phyloP scores from a whole-genome alignment of 1,140 invertebrate genomes.

The Oedothorax gibbosus region DNA sequence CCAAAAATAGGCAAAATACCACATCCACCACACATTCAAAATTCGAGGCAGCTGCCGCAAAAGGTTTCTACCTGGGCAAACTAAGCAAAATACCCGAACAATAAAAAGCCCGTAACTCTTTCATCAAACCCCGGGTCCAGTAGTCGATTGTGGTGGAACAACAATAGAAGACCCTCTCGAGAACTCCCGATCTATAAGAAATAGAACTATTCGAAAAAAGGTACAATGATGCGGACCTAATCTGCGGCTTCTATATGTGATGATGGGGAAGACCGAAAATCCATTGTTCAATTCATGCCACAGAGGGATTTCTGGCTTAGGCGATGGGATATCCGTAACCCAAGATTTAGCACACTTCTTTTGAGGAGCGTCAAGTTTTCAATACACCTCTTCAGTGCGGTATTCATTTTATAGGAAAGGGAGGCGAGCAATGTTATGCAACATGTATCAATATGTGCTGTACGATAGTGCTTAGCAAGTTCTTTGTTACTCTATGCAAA shows the following conservation, averaged over 20 bases:
- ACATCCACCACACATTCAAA: too few relatives aligned
- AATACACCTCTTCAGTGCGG: too few relatives aligned
- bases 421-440: too few relatives aligned
- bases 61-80: too few relatives aligned
- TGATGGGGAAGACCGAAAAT: not conserved
- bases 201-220: constrained; percentile 33
- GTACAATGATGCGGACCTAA: constrained; percentile 48
- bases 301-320: not conserved
- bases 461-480: too few relatives aligned
- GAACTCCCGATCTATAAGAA: not conserved
- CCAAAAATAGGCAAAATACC: too few relatives aligned
- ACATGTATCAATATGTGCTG: too few relatives aligned
- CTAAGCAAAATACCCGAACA: too few relatives aligned
- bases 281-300: not conserved
- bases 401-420: too few relatives aligned
- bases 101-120: constrained; percentile 6
- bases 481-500: too few relatives aligned
- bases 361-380: too few relatives aligned
- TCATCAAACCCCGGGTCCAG: constrained; percentile 19
- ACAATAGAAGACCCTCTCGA: constrained; percentile 13
- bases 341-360: constrained; percentile 7
- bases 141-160: not conserved
- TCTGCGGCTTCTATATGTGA: constrained; percentile 28
- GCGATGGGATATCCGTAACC: constrained; percentile 10
- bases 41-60: too few relatives aligned